Evolutionary conservation across 2,797 vertebrate species (phyloP), one percentile per base, ranked within the genome.

Genomic region (Lithobates sylvaticus): DNA sequence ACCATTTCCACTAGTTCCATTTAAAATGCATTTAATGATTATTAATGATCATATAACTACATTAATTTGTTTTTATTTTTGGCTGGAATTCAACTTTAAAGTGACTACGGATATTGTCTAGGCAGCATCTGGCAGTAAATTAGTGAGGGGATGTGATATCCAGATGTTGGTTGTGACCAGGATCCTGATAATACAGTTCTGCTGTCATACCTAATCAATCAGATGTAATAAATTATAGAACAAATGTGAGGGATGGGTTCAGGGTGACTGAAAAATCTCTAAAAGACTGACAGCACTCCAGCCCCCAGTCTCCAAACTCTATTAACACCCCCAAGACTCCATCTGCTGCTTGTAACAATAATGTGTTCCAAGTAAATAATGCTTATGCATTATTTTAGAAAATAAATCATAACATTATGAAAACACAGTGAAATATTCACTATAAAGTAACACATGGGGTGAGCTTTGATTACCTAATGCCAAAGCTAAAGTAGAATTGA

Each of bases 181-280:
- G 58, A 76, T 81, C 16, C 72, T 72, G 42, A 81, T 85, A 54
- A 72, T 82, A 77, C 67, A 72, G 85, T 77, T 65, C 74, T 27
- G 79, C 85, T 86, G 85, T 86, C 79, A 78, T 82, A 61, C 70
- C 79, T 67, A 73, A 86, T 86, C 67, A 86, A 82, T 82, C 85
- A 77, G 13, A 47, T 65, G 27, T 65, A 86, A 86, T 82, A 82
- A 81, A 83, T 83, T 39, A 73, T 18, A 73, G 10, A 65, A 67
- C 10, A 27, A 27, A n/a, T 47, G 36, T 34, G 44, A 54, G 72
- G 27, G 75, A 44, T 70, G 10, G 47, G 85, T 77, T 83, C 74
- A 74, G 67, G 47, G 67, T 72, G 80, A 78, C 74, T 85, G 75
- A 75, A 47, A 79, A 68, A 39, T 50, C 77, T 80, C 42, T 70